A percentile compares a stretch with the other conserved stretches of the same genome.
phyloP scores from a whole-genome alignment of 2,888 invertebrate genomes.

The Cantharis lateralis region DNA sequence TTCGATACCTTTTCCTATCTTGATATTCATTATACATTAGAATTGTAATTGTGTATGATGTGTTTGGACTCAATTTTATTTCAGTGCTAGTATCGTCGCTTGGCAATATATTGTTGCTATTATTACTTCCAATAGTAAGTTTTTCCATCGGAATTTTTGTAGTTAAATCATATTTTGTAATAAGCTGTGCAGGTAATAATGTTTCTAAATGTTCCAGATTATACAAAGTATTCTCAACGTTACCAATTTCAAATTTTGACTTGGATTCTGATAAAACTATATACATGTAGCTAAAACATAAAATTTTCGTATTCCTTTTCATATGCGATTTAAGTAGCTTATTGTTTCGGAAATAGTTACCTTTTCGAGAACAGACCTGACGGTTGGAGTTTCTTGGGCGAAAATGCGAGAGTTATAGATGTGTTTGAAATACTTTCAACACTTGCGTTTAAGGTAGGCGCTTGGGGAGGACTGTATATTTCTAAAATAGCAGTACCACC shows the following conservation, averaged over 20 bases:
- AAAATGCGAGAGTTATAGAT: slow-evolving; percentile 13
- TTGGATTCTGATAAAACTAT: not conserved
- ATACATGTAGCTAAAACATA: slow-evolving; percentile 15
- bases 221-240: not conserved
- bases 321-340: too few species aligned
- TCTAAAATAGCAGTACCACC: not conserved
- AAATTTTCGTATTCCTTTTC: not conserved
- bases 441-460: not conserved
- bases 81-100: not conserved
- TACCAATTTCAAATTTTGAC: not conserved
- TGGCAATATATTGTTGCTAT: not conserved
- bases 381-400: not conserved
- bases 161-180: not conserved
- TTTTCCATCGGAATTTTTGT: not conserved
- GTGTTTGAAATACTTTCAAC: slow-evolving; percentile 11
- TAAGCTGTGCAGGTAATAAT: not conserved
- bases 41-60: not conserved
- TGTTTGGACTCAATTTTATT: not conserved
- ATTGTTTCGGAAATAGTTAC: not conserved
- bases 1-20: not conserved
- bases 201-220: not conserved
- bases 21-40: not conserved
- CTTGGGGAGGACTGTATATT: slow-evolving; percentile 13
- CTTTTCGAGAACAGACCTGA: not conserved
- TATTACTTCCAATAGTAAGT: not conserved